Evolutionary conservation across 2,113 vertebrate genomes (phyloP).

Genomic region (Phrynosoma blainvillii): DNA sequence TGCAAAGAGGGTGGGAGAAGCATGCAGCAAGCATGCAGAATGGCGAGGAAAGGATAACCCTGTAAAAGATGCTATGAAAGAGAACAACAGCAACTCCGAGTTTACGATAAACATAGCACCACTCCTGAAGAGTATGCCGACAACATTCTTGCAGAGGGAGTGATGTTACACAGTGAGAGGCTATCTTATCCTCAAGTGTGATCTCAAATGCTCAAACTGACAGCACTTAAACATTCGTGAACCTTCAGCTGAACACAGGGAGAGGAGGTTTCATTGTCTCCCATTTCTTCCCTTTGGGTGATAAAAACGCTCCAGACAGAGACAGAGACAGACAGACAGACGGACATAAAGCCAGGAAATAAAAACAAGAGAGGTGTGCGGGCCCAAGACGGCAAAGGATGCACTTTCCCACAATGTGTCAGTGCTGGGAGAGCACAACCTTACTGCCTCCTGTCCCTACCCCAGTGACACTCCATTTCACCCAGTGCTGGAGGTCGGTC

Average conservation of each 20-base stretch:
- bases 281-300: slow-evolving; percentile 62
- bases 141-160: fast-evolving
- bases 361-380: slow-evolving; percentile 53
- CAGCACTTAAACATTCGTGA: background rate
- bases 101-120: background rate
- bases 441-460: slow-evolving; percentile 3
- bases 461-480: slow-evolving; percentile 59
- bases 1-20: background rate
- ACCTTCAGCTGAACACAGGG: background rate
- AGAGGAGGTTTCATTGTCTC: slow-evolving; percentile 37
- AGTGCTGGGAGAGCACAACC: slow-evolving; percentile 63
- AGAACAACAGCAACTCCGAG: background rate
- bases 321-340: slow-evolving; percentile 44
- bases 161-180: background rate
- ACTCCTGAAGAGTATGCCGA: background rate
- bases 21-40: background rate
- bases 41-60: background rate
- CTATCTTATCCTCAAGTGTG: background rate
- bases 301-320: background rate
- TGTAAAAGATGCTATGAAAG: background rate
- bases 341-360: slow-evolving; percentile 48
- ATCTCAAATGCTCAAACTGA: slow-evolving; percentile 40
- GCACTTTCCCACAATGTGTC: slow-evolving; percentile 37
- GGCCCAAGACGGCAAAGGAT: slow-evolving; percentile 26
- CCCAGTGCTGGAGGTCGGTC: slow-evolving; percentile 72